These are phyloP conservation scores for Triplophysa siluroides DNA, from an alignment of 2,113 vertebrate species.

Conservation along the genomic window DNA sequence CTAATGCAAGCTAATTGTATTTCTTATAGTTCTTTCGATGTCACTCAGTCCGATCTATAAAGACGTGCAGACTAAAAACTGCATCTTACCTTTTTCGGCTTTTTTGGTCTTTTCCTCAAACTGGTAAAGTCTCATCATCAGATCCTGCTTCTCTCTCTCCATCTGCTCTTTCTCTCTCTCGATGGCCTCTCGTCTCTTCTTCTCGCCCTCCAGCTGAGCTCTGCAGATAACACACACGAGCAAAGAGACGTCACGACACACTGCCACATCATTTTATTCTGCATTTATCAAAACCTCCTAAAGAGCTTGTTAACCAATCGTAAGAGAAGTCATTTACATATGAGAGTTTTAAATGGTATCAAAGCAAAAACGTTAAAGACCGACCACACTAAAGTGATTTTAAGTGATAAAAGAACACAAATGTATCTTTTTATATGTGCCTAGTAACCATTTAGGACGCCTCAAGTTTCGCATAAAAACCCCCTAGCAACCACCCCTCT, in stretches of 20 bases:
- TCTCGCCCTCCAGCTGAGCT: slow-evolving; percentile 89
- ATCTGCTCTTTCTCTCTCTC: slow-evolving; percentile 91
- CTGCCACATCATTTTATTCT: too few relatives aligned
- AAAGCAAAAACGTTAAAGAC: too few relatives aligned
- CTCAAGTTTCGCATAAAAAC: too few relatives aligned
- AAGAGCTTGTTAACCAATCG: background rate
- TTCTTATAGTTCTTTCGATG: too few relatives aligned
- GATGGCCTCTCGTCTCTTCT: slow-evolving; percentile 86
- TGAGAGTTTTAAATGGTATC: background rate
- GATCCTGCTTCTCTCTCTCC: slow-evolving; percentile 87
- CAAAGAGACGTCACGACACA: slow-evolving; percentile 1
- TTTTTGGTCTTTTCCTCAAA: slow-evolving; percentile 90
- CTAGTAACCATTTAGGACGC: too few relatives aligned
- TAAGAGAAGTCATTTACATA: background rate
- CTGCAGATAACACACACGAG: slow-evolving; percentile 72
- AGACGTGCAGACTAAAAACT: background rate
- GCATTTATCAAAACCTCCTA: too few relatives aligned
- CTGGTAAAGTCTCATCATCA: slow-evolving; percentile 85
- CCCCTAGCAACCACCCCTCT: too few relatives aligned
- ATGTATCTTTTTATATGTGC: too few relatives aligned
- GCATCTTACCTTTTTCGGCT: slow-evolving; percentile 84
- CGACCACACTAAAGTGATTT: too few relatives aligned
- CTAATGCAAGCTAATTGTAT: too few relatives aligned
- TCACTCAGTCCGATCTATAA: too few relatives aligned
- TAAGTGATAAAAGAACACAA: too few relatives aligned